Evolutionary conservation across 2,797 vertebrate genomes (phyloP), one percentile per base, ranked within the genome.

Genomic region (Melanotaenia boesemani): DNA sequence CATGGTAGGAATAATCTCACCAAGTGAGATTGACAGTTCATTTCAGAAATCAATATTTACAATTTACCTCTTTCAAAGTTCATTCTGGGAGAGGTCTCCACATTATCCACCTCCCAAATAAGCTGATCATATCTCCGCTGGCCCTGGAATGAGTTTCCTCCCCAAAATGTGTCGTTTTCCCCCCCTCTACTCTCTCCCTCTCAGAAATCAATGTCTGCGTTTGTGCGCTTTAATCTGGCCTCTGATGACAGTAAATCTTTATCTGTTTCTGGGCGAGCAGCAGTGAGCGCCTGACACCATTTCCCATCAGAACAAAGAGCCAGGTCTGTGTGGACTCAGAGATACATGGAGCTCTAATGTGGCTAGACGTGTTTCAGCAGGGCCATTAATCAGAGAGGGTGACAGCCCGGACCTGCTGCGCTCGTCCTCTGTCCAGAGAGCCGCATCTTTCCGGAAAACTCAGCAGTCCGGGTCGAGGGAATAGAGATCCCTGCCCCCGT

Each of bases 21-120:
- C 94, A 86, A 94, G 93, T 87, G 93, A 97, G 97, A 97, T 95
- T 96, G 97, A 97, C 96, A 97, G 94, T 97, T 97, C 95, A 97
- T 97, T 97, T 96, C 96, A 97, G 93, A 97, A 97, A 97, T 98
- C 97, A 97, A 98, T 98, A 98, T 97, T 97, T 97, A 97, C 96
- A 97, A 98, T 97, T 98, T 96, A 96, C 96, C 97, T 96, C 96
- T 97, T 97, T 97, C 96, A 97, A 96, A 97, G 96, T 97, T 97
- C 95, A 96, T 97, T 97, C 95, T 88, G 91, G 95, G 94, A 97
- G 95, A 96, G 94, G 95, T 96, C 95, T 96, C 96, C 96, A 96
- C 96, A 96, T 97, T 97, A 96, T 96, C 96, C 96, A 74, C 93
- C 96, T 95, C 96, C 96, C 95, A 97, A 98, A 98, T 97, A 97